These are phyloP conservation scores for Volucella inanis DNA, from an alignment of 2,888 invertebrate species.

Conservation along the genomic window DNA sequence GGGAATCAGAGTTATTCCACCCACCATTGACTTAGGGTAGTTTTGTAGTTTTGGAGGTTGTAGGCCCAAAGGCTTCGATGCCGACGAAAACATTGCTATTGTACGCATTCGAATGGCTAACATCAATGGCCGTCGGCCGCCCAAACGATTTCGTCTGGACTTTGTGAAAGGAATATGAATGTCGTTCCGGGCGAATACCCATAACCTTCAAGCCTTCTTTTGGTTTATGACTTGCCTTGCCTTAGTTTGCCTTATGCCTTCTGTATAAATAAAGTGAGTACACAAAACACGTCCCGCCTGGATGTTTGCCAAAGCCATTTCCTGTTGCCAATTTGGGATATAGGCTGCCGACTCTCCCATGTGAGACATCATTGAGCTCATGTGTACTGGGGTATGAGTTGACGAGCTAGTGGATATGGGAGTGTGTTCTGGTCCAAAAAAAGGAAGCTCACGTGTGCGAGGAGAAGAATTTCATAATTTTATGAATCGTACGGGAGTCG, in stretches of 20 bases:
- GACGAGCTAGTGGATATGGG: slow-evolving; percentile 1
- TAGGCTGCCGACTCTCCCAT: slow-evolving; percentile 46
- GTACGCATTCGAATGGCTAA: slow-evolving; percentile 25
- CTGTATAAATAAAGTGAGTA: neutral
- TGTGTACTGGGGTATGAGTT: slow-evolving; percentile 2
- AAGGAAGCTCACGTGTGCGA: slow-evolving; percentile 43
- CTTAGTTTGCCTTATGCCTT: neutral
- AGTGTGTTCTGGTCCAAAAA: neutral
- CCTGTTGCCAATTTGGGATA: slow-evolving; percentile 72
- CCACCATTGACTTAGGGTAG: neutral
- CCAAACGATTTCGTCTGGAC: slow-evolving; percentile 69
- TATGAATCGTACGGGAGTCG: slow-evolving; percentile 74
- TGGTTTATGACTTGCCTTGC: too few species aligned
- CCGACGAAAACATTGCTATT: slow-evolving; percentile 11
- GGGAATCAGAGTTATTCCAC: slow-evolving; percentile 52
- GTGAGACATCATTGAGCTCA: slow-evolving; percentile 40
- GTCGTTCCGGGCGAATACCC: slow-evolving; percentile 54
- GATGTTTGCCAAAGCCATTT: slow-evolving; percentile 67
- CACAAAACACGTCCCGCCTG: slow-evolving; percentile 67
- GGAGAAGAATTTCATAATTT: slow-evolving; percentile 70
- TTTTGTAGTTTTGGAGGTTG: slow-evolving; percentile 1
- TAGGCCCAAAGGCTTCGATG: neutral
- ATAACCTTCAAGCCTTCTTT: slow-evolving; percentile 55
- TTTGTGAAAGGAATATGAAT: slow-evolving; percentile 71
- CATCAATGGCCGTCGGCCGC: slow-evolving; percentile 27